Evolutionary conservation across 2,113 vertebrate species (phyloP), one percentile per base, ranked within the genome.

Genomic region (Polypterus senegalus): DNA sequence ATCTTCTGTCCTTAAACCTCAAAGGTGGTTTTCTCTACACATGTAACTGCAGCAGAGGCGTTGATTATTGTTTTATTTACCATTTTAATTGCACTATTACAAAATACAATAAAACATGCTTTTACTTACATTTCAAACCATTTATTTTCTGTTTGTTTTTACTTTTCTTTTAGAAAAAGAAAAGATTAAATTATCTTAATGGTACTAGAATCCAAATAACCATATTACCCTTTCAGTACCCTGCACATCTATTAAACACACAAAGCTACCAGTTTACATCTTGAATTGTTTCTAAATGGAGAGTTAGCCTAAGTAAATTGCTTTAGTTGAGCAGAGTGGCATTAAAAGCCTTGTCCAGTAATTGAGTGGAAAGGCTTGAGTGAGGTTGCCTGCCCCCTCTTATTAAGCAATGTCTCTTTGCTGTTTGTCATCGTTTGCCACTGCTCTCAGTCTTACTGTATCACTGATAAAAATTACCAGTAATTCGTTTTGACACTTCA

Each of bases 271-370:
- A 61, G 68, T 66, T 82, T 79, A 71, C 66, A 67, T 65, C 66
- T 58, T 11, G 70, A 62, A 70, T 79, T 79, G 77, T 77, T 77
- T 83, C 85, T 89, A 89, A 93, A 92, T 89, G 90, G 88, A 87
- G 82, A 82, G 82, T 85, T 81, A 76, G 80, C 83, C 77, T 85
- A 81, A 88, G 88, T 92, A 90, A 91, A 93, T 91, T 90, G 86
- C 91, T 88, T 89, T 89, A 85, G 85, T 89, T 86, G 87, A 82
- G 83, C 85, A 72, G 78, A 82, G 87, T 81, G 60, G 83, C 87
- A 91, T 91, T 97, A 92, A 95, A 94, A 94, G 91, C 91, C 88
- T 71, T 81, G 87, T 84, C 92, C 87, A 76, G 89, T 92, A 93
- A 97, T 94, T 94, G 89, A 94, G 88, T 84, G 89, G 86, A 87